Evolutionary conservation across 2,113 vertebrate species (phyloP), one percentile per base, ranked within the genome.

Genomic region (Pedionomus torquatus): DNA sequence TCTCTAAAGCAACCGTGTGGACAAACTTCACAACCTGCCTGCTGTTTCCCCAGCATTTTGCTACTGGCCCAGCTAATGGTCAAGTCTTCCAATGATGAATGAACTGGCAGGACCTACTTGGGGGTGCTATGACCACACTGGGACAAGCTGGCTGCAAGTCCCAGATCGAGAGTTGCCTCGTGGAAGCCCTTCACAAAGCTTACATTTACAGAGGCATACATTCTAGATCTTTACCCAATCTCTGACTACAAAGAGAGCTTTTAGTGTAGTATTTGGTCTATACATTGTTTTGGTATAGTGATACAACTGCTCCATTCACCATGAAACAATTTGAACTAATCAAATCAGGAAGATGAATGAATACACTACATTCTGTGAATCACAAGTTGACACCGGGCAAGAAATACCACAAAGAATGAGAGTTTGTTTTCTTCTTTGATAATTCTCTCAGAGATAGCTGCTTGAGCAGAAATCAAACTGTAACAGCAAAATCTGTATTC

Each of bases 321-420:
- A 33, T 21, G 83, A 48, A 89, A 54, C 79, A 58, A 66, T 83
- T 87, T 89, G 55, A 87, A 76, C 74, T 78, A 77, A 95, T 94
- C 83, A 87, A 35, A 95, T 72, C 31, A 91, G 80, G 66, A 83
- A 81, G 85, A 88, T 81, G 83, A 94, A 96, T 49, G 48, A 95
- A 72, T 83, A 72, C 7, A 1, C 41, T 65, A 46, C 37, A n/a
- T 79, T 79, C 79, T 85, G 74, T 82, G 88, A 95, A 91, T 93
- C 92, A 77, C 80, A 89, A 90, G 41, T 81, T 76, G 69, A 49
- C 13, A 25, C 20, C 30, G 55, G 60, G 90, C 79, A 95, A 74
- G 48, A 84, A 88, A 64, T 1, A 79, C 4, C 24, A 66, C 49
- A 19, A 0, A 94, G 61, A 87, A 89, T 4, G 15, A 61, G 35